A percentile compares a stretch with the other conserved stretches of the same genome.
These are phyloP conservation scores for Archaeoteleia sp. DNA, from an alignment of 2,888 invertebrate genomes.

Conservation along the genomic window DNA sequence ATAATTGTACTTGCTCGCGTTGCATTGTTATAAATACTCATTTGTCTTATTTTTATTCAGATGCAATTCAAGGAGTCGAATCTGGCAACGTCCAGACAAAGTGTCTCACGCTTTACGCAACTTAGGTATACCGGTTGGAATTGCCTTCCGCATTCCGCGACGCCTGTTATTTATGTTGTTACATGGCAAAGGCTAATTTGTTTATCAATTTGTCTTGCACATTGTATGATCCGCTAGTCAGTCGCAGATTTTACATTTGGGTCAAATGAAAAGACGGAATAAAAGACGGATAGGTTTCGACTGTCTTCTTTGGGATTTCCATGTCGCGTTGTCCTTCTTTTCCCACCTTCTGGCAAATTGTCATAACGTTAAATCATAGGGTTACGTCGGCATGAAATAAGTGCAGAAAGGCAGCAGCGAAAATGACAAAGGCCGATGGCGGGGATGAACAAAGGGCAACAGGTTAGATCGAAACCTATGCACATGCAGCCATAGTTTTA, in stretches of 20 bases:
- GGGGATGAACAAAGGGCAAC: constrained; percentile 52
- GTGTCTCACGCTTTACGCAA: constrained; percentile 39
- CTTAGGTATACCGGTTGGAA: constrained; percentile 24
- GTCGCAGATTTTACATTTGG: no score
- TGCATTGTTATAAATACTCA: constrained; percentile 43
- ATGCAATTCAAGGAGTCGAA: constrained; percentile 25
- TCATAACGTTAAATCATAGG: no score
- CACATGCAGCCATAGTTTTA: constrained; percentile 44
- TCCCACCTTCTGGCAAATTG: no score
- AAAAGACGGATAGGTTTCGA: no score
- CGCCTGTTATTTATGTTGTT: constrained; percentile 13
- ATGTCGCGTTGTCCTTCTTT: no score
- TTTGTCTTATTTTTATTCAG: constrained; percentile 33
- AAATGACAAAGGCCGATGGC: constrained; percentile 32
- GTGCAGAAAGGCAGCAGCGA: constrained; percentile 27
- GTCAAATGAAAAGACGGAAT: no score
- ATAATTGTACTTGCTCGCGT: no score
- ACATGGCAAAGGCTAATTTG: constrained; percentile 18
- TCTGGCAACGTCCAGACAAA: constrained; percentile 38
- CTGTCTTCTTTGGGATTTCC: no score
- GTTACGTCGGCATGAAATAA: no score
- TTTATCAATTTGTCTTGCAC: constrained; percentile 24
- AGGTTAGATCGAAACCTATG: constrained; percentile 48
- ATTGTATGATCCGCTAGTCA: constrained; percentile 9
- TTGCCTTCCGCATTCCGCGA: constrained; percentile 34